Evolutionary conservation across 2,888 invertebrate genomes (phyloP), one percentile per base, ranked within the genome.

Genomic region (Erebia epiphron): DNA sequence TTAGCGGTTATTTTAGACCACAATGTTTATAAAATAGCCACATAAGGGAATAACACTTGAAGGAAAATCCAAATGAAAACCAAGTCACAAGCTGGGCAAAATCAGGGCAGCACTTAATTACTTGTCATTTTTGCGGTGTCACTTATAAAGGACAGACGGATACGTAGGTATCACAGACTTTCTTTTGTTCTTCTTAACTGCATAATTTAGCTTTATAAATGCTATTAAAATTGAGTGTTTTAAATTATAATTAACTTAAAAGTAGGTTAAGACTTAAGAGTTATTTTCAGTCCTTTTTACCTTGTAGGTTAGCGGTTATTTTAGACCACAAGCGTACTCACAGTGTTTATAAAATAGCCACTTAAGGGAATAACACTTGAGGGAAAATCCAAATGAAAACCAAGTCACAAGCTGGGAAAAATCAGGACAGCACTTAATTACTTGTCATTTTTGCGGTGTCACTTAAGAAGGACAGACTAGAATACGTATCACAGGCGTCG

Each of bases 401-500:
- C 84, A 87, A 85, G 78, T 87, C 88, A 86, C 86, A 86, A 87
- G 84, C 86, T 80, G 82, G 83, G 74, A 75, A 76, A 70, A 72
- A 67, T 52, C 41, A 57, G 67, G 67, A 18, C 69, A 63, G 65
- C 75, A 76, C 75, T 75, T 74, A 79, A 81, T 89, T 91, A 90
- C 90, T 91, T 91, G 89, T 87, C 91, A 91, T 91, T 80, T 86
- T 87, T 64, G 75, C 58, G 56, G 49, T 79, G 79, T 82, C 68
- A 76, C 73, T 79, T 64, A 63, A 66, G 52, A 69, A 65, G 58
- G 69, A 64, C 58, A 41, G 78, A 91, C 91, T 91, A 91, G 90
- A 57, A 82, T 74, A 65, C 14, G 57, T 91, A 91, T 92, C 91
- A 92, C 91, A 91, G 90, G 86, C 82, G 77, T 78, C 81, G 84